Conservation (phyloP, 1,140 invertebrate genomes). For the Drosophila baimaii region DNA sequence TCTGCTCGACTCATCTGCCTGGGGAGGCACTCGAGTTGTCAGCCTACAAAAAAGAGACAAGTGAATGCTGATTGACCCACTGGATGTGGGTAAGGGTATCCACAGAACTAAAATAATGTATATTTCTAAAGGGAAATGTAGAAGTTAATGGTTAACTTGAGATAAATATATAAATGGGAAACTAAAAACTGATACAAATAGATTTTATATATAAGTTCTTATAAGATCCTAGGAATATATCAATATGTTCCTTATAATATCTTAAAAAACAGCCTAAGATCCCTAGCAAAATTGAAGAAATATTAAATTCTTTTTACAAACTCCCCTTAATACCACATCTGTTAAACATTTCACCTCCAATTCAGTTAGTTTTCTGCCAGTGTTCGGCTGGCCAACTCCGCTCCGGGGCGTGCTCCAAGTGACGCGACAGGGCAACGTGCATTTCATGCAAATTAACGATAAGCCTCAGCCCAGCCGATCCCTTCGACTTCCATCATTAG, state of each 20-base stretch:
- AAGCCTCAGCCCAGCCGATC: constrained; percentile 22
- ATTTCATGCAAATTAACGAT: constrained; percentile 80
- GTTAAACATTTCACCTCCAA: background rate
- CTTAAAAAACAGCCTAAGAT: background rate
- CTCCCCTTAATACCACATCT: background rate
- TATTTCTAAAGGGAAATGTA: background rate
- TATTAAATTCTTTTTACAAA: background rate
- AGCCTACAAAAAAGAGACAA: constrained; percentile 57
- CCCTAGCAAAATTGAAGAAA: background rate
- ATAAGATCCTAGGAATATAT: background rate
- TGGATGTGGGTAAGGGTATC: constrained; percentile 26
- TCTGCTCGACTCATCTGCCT: constrained; percentile 45
- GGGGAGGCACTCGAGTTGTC: constrained; percentile 51
- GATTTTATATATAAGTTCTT: background rate
- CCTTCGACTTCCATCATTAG: constrained; percentile 58
- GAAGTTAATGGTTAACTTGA: too few relatives aligned
- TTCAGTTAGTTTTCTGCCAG: background rate
- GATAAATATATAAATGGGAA: too few relatives aligned
- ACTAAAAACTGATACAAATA: background rate
- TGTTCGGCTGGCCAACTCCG: constrained; percentile 12
- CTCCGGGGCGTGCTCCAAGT: constrained; percentile 54
- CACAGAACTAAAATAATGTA: background rate
- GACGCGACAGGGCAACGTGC: constrained; percentile 58
- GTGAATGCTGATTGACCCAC: constrained; percentile 80
- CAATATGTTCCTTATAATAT: background rate